These are phyloP conservation scores for Octomys mimax DNA, from an alignment of 2,797 vertebrate species.

Conservation along the genomic window DNA sequence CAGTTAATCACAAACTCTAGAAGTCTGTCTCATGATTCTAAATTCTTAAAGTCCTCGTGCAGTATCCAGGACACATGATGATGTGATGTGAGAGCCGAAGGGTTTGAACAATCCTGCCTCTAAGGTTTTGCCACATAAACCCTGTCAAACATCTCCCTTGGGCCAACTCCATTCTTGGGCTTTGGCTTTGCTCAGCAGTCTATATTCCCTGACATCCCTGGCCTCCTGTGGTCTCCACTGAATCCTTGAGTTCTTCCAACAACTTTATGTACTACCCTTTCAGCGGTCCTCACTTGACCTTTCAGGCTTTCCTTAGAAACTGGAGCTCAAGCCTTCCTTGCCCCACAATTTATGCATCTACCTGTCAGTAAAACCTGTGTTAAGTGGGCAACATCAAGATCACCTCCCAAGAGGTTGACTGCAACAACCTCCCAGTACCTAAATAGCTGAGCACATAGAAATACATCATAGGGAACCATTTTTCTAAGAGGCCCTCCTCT, in stretches of 20 bases:
- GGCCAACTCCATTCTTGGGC: background rate
- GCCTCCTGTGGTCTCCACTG: background rate
- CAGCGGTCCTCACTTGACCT: background rate
- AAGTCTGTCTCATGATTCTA: background rate
- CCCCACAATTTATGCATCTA: background rate
- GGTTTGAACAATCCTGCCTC: background rate
- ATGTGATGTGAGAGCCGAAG: background rate
- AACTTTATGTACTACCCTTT: background rate
- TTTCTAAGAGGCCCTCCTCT: background rate
- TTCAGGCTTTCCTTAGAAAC: background rate
- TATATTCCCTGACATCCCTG: background rate
- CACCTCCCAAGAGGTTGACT: background rate
- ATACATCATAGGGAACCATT: background rate
- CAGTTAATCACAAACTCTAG: too few species aligned
- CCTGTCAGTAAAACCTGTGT: background rate
- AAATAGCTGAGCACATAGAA: background rate
- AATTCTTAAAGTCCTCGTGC: background rate
- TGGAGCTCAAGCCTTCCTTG: background rate
- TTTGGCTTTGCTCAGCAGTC: background rate
- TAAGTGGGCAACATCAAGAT: background rate
- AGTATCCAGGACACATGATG: background rate
- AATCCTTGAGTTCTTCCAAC: background rate
- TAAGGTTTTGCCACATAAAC: background rate
- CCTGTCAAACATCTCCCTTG: background rate
- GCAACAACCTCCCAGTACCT: background rate